Percentiles rank a stretch among this genome's conserved stretches.
phyloP scores from a whole-genome alignment of 2,113 vertebrate genomes.

The Tenrec ecaudatus region DNA sequence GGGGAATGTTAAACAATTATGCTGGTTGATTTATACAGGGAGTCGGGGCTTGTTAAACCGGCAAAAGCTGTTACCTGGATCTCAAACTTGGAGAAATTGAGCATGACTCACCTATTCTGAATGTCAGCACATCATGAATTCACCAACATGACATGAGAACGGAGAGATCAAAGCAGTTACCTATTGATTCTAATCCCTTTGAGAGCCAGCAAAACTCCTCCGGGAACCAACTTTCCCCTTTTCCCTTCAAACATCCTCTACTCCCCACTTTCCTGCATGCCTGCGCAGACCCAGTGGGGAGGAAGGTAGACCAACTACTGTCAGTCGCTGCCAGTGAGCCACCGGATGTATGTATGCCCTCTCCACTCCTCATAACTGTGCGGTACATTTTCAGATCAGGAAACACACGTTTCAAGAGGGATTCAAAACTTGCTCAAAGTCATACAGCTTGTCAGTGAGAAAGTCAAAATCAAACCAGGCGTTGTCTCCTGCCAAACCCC shows the following conservation, averaged over 20 bases:
- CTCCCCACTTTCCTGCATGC: background rate
- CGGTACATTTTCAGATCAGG: background rate
- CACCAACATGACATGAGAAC: slow-evolving; percentile 30
- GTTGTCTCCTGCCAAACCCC: background rate
- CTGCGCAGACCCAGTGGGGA: background rate
- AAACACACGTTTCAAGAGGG: slow-evolving; percentile 6
- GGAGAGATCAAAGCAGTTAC: slow-evolving; percentile 45
- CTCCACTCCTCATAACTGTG: background rate
- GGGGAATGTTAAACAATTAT: slow-evolving; percentile 58
- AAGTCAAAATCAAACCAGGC: slow-evolving; percentile 1
- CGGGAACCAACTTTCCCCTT: background rate
- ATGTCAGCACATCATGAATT: slow-evolving; percentile 65
- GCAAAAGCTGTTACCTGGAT: slow-evolving; percentile 59
- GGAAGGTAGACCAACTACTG: background rate
- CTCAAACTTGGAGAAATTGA: slow-evolving; percentile 31
- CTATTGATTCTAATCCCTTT: slow-evolving; percentile 26
- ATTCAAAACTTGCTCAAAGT: background rate
- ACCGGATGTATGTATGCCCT: too few species aligned
- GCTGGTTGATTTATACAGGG: slow-evolving; percentile 41
- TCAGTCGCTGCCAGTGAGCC: background rate
- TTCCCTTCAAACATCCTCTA: background rate
- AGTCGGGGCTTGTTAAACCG: slow-evolving; percentile 51
- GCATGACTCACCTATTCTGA: slow-evolving; percentile 44
- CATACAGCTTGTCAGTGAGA: background rate
- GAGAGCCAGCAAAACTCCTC: background rate